Evolutionary conservation across 2,113 vertebrate genomes (phyloP).

Genomic region (Actenoides hombroni): DNA sequence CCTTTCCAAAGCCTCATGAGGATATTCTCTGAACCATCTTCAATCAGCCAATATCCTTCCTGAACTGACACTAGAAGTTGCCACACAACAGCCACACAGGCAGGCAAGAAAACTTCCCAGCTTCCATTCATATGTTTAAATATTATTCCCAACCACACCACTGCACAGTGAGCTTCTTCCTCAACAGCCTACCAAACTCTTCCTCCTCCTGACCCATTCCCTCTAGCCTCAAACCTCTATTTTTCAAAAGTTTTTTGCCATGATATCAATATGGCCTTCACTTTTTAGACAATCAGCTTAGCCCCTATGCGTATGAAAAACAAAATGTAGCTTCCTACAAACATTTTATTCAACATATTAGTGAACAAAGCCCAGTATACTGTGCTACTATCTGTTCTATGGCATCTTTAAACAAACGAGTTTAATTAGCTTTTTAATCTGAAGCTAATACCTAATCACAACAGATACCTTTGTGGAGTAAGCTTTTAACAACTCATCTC

Average conservation of each 20-base stretch:
- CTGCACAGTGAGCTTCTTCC: neutral
- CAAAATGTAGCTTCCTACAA: neutral
- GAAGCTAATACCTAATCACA: neutral
- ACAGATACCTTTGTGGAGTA: neutral
- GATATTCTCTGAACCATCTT: neutral
- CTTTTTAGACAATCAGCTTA: neutral
- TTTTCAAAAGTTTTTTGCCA: neutral
- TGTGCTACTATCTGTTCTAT: neutral
- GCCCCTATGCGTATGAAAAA: neutral
- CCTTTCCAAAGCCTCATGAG: neutral
- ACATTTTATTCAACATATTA: neutral
- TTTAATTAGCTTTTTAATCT: conserved; percentile 3
- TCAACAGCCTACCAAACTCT: neutral
- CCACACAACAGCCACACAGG: neutral
- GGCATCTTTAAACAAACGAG: neutral
- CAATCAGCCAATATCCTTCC: neutral
- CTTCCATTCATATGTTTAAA: neutral
- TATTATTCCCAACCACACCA: neutral
- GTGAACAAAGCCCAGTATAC: neutral
- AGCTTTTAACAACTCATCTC: neutral
- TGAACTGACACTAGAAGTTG: neutral
- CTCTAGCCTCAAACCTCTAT: neutral
- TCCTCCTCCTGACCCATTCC: neutral
- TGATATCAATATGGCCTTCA: neutral
- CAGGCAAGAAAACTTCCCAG: neutral